Evolutionary conservation across 2,888 invertebrate species (phyloP), one percentile per base, ranked within the genome.

Genomic region (Eupelmus urozonus): DNA sequence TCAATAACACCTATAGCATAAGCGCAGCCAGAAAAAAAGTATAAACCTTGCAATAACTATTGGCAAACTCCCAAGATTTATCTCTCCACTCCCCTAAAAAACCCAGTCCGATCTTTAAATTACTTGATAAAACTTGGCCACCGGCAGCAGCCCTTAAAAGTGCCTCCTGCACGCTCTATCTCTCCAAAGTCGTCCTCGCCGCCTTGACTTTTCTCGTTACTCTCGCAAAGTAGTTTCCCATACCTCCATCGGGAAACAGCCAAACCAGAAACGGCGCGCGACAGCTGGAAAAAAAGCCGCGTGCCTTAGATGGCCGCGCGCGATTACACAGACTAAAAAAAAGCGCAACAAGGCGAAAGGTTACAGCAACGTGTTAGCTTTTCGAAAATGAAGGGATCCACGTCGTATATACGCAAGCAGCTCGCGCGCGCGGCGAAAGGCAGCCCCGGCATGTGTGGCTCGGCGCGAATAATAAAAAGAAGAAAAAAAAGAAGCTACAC

Each of bases 21-120:
- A 3, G 9, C 34, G 34, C 9, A 34, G 34, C 9, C 34, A 34
- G 9, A 34, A 34, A n/a, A n/a, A n/a, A n/a, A n/a, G n/a, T n/a
- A n/a, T 34, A 34, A 34, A 34, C 9, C 34, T 34, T 34, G 9
- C 34, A 34, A 34, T 34, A 5, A 34, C 34, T 34, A 34, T 34
- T 9, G 34, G 9, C 9, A 45, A 45, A 45, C 45, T 45, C 45
- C 9, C 45, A 13, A 13, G 45, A 45, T 45, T 45, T 45, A 45
- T 45, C 2, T 16, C 45, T 7, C 2, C 2, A 16, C 45, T 2
- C n/a, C n/a, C n/a, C n/a, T n/a, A n/a, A n/a, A 34, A 60, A 29
- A 49, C 23, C n/a, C 49, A 40, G 62, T 62, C 40, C 20, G 53
- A 29, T 62, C 71, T 51, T 72, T 72, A 72, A 72, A 63, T 72